Conservation (phyloP, 2,888 invertebrate species). For the Rhorus exstirpatorius region DNA sequence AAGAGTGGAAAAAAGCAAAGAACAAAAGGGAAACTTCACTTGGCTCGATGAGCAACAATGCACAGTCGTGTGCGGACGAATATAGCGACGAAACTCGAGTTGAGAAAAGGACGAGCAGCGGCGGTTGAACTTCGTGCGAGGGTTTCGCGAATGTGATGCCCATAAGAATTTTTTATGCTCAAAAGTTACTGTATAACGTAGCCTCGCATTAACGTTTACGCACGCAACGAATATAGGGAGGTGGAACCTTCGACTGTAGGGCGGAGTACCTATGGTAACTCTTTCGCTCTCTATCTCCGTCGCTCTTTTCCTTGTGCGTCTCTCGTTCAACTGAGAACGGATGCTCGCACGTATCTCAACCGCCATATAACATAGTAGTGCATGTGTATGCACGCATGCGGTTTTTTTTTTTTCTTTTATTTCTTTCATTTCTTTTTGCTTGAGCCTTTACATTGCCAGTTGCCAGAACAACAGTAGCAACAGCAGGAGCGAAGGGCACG, state of each 20-base stretch:
- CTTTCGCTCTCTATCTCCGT: conserved; percentile 16
- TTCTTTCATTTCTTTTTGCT: neutral
- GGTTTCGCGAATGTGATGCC: conserved; percentile 41
- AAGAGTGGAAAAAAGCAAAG: neutral
- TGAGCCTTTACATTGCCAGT: conserved; percentile 16
- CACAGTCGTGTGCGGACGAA: conserved; percentile 1
- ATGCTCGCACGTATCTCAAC: conserved; percentile 55
- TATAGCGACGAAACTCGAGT: conserved; percentile 7
- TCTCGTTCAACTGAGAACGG: conserved; percentile 48
- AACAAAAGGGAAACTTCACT: conserved; percentile 33
- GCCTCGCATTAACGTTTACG: conserved; percentile 60
- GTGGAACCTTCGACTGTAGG: conserved; percentile 48
- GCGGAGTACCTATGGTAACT: conserved; percentile 35
- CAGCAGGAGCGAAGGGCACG: conserved; percentile 8
- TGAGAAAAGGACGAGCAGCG: neutral
- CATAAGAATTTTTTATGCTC: conserved; percentile 59
- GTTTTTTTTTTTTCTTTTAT: neutral
- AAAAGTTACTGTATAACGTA: conserved; percentile 51
- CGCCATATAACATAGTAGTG: conserved; percentile 15
- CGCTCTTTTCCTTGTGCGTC: conserved; percentile 39
- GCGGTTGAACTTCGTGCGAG: conserved; percentile 38
- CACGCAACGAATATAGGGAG: conserved; percentile 40
- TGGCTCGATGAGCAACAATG: conserved; percentile 20
- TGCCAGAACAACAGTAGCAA: conserved; percentile 40
- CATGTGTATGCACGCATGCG: conserved; percentile 47